phyloP scores from a whole-genome alignment of 2,797 vertebrate species.

The Microctenopoma steveboyesi region DNA sequence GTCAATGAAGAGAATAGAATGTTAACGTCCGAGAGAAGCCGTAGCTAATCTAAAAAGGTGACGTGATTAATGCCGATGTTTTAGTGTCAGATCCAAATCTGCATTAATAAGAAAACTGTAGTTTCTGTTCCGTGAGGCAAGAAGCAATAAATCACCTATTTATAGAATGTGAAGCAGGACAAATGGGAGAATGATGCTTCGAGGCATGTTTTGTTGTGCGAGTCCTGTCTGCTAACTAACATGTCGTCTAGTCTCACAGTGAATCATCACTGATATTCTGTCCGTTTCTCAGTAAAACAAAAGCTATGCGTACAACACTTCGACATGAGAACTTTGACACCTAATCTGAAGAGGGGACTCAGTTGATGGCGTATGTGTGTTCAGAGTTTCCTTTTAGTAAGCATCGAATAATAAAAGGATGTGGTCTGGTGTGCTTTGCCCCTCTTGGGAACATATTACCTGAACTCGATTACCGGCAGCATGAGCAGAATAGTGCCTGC shows the following conservation, averaged over 20 bases:
- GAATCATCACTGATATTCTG: conserved; percentile 37
- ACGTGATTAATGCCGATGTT: neutral
- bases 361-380: neutral
- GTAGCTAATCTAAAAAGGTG: neutral
- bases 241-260: conserved; percentile 4
- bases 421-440: conserved; percentile 47
- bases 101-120: neutral
- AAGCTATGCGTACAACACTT: conserved; percentile 39
- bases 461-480: conserved; percentile 44
- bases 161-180: neutral
- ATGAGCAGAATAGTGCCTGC: conserved; percentile 31
- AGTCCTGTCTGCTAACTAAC: neutral
- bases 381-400: conserved; percentile 51
- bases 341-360: conserved; percentile 13
- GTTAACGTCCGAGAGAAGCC: neutral
- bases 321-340: conserved; percentile 46
- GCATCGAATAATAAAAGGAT: conserved; percentile 54
- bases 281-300: conserved; percentile 72
- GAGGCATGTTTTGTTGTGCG: neutral
- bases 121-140: neutral
- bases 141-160: neutral
- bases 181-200: neutral
- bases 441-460: conserved; percentile 36
- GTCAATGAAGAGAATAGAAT: neutral
- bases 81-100: neutral